Base-by-base conservation (phyloP, 2,888 invertebrate species). In the Acronicta alni region DNA sequence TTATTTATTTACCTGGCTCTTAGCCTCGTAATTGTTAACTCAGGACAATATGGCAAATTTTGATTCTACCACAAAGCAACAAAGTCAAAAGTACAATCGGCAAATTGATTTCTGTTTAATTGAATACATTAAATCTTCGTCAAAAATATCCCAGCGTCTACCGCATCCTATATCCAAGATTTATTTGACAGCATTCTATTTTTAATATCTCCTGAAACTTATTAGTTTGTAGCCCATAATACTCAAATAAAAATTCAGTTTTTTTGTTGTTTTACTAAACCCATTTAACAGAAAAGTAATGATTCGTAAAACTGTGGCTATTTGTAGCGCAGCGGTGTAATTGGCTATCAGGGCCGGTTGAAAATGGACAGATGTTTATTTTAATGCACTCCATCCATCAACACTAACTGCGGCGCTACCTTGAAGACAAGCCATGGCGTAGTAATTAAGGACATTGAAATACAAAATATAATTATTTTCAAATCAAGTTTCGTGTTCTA, bases 331-430 rank as follows among this genome's bases (percentile, higher is more conserved):
- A 73, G 78, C 79, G 65, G 73, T 75, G 71, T 84, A 85, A 84
- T 83, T 80, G 83, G 73, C 77, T 82, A 83, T 80, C 75, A 75
- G 77, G 68, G 76, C 72, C 53, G 70, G 73, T 82, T 84, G 86
- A 88, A 85, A 84, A 88, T 85, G 78, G 65, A 79, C 80, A 74
- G 77, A 79, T 83, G 80, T 86, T 88, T 86, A 80, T 83, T 86
- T 86, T 83, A 84, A 85, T 83, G 80, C 69, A 57, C 65, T 67
- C 73, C 72, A 88, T 88, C 83, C 78, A 83, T 88, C 88, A 86
- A 62, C 67, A 62, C 58, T 61, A 76, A 72, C 70, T 67, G 65
- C 58, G 72, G 61, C 46, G 55, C 65, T 67, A 67, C 66, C 52
- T 67, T 51, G 75, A 80, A 81, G 81, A 84, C 76, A 75, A 59